A percentile compares a stretch with the other conserved stretches of the same genome.
phyloP scores from a whole-genome alignment of 2,888 invertebrate genomes.

The Agrenia bidenticulata region DNA sequence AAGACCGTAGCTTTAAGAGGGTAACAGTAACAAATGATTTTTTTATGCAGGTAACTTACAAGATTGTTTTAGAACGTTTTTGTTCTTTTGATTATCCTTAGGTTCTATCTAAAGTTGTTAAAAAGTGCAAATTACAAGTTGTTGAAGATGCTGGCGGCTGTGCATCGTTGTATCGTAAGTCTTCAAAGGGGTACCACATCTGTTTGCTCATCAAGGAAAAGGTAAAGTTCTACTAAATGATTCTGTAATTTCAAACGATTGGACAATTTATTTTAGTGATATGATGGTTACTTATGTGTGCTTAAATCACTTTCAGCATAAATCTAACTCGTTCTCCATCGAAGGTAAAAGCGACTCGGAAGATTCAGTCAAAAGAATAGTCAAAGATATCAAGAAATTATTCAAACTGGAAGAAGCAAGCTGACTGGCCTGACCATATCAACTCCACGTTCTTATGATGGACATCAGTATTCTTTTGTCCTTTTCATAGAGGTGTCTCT shows the following conservation, averaged over 20 bases:
- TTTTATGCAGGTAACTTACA: background rate
- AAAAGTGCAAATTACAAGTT: slow-evolving; percentile 28
- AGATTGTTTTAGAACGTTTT: slow-evolving; percentile 21
- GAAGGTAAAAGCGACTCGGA: slow-evolving; percentile 30
- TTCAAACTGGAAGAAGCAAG: slow-evolving; percentile 23
- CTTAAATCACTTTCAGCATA: slow-evolving; percentile 8
- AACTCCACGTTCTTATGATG: no score
- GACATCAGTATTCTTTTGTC: no score
- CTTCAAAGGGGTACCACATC: slow-evolving; percentile 27
- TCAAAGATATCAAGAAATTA: slow-evolving; percentile 24
- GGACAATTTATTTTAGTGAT: no score
- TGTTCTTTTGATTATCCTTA: slow-evolving; percentile 18
- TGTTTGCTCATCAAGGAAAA: slow-evolving; percentile 28
- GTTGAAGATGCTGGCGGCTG: slow-evolving; percentile 22
- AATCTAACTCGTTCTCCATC: slow-evolving; percentile 21
- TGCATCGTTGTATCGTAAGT: slow-evolving; percentile 23
- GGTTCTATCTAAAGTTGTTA: slow-evolving; percentile 21
- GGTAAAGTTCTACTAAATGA: slow-evolving; percentile 1
- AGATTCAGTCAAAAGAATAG: slow-evolving; percentile 24
- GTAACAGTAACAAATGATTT: background rate
- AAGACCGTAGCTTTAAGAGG: slow-evolving; percentile 21
- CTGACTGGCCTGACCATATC: slow-evolving; percentile 16
- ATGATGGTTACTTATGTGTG: no score
- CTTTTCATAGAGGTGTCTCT: no score
- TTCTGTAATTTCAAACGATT: no score